Evolutionary conservation across 2,888 invertebrate species (phyloP), one percentile per base, ranked within the genome.

Genomic region (Xestobium rufovillosum): DNA sequence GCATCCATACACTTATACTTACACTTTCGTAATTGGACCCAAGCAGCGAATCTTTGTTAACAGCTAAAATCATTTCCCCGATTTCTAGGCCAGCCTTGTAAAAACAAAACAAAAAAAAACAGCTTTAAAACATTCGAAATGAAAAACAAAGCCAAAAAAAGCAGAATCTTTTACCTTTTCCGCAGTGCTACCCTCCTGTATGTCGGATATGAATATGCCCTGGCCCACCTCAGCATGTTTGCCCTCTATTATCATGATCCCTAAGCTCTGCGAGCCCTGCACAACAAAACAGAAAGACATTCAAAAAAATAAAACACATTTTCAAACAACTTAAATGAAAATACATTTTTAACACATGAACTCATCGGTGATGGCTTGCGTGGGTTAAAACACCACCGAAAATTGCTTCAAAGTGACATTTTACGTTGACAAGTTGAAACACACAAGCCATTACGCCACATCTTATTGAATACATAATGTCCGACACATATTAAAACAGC

Each of bases 61-160:
- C 91, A 27, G 91, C 86, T 43, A 98, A 71, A 48, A 98, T 84
- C 85, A 97, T 90, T 67, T 98, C 97, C 44, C 97, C 97, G 38
- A 96, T 94, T 70, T 87, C 84, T 30, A 98, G 74, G 35, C 96
- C 92, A 52, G 88, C 90, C 85, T 89, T 71, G 2, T 71, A 71
- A 46, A 51, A 44, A 25, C 31, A 48, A 48, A 50, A 37, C 39
- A 41, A 13, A 15, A 39, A 42, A 36, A 47, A 40, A 48, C 39
- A 45, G 38, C 43, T 47, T 47, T 47, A 48, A 44, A 49, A 34
- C 42, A 32, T 27, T 25, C n/a, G 34, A 44, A 36, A 41, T 38
- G 17, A 41, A 34, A 34, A 37, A 45, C 39, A 35, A 28, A 42
- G 39, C 43, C 38, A 44, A 42, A 34, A 41, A 38, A 16, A 16